These are phyloP conservation scores for Meriones unguiculatus DNA, from an alignment of 2,113 vertebrate genomes.

Conservation along the genomic window DNA sequence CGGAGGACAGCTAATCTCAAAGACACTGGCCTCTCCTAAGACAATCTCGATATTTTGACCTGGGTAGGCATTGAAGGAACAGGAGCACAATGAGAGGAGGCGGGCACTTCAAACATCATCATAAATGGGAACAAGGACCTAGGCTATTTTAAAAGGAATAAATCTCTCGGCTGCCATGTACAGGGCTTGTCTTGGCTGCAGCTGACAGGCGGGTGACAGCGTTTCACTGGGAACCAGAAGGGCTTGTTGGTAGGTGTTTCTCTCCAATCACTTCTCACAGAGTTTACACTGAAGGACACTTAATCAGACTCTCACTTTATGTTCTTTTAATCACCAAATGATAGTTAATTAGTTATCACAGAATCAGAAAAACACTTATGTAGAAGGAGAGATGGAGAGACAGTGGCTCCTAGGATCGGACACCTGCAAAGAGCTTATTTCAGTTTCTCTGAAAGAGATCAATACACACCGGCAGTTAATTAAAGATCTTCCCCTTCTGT, in stretches of 20 bases:
- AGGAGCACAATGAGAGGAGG: background rate
- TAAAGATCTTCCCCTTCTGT: conserved; percentile 60
- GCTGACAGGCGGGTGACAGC: background rate
- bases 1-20: background rate
- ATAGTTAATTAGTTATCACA: conserved; percentile 71
- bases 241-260: background rate
- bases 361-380: conserved; percentile 74
- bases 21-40: background rate
- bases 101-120: background rate
- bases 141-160: background rate
- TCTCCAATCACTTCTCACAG: conserved; percentile 53
- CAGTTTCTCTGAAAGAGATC: conserved; percentile 62
- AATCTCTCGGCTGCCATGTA: background rate
- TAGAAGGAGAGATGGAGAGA: conserved; percentile 57
- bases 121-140: background rate
- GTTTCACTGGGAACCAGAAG: background rate
- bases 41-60: background rate
- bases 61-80: background rate
- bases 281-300: conserved; percentile 64
- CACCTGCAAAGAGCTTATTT: conserved; percentile 67
- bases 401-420: conserved; percentile 38
- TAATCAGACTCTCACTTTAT: conserved; percentile 69
- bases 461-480: conserved; percentile 63
- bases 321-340: conserved; percentile 77
- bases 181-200: background rate